Conservation (phyloP, 2,888 invertebrate genomes). For the Masnerella sp. region DNA sequence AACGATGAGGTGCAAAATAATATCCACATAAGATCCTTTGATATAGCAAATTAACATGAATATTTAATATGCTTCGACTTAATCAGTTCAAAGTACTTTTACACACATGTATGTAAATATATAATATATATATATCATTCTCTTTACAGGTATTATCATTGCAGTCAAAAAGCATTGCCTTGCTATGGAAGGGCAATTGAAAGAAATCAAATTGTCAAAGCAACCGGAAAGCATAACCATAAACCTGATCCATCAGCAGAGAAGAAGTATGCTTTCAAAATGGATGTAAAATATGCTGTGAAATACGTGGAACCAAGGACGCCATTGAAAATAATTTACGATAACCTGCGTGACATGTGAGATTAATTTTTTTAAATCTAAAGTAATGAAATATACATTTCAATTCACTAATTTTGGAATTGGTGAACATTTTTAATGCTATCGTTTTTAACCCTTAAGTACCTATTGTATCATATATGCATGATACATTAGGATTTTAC, state of each 20-base stretch:
- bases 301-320: background rate
- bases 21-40: too few relatives aligned
- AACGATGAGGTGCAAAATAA: too few relatives aligned
- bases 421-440: too few relatives aligned
- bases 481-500: too few relatives aligned
- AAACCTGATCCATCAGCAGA: background rate
- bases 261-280: background rate
- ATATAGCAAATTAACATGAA: too few relatives aligned
- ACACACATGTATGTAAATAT: background rate
- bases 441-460: too few relatives aligned
- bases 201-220: background rate
- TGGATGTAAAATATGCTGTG: background rate
- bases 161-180: constrained; percentile 1
- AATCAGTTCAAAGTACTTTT: too few relatives aligned
- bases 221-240: background rate
- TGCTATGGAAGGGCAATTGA: background rate
- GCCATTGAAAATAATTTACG: background rate
- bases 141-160: background rate
- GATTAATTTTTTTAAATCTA: background rate
- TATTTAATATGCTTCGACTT: too few relatives aligned
- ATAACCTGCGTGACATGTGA: background rate
- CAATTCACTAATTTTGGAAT: too few relatives aligned
- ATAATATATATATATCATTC: background rate
- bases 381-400: too few relatives aligned
- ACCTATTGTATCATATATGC: too few relatives aligned